Evolutionary conservation across 2,888 invertebrate species (phyloP).

Genomic region (Cephonodes hylas): DNA sequence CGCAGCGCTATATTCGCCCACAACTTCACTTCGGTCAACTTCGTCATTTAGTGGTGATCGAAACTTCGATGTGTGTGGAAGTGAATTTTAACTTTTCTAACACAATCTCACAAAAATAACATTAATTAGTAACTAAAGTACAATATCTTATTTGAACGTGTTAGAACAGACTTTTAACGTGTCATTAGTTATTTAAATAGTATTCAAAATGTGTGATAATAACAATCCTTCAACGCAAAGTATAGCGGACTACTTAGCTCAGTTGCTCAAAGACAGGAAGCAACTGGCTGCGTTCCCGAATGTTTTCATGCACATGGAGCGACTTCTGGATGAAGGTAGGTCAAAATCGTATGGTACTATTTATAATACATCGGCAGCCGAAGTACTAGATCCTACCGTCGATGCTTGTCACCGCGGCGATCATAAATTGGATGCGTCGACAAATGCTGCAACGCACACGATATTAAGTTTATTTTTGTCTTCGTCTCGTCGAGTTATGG

Average conservation of each 20-base stretch:
- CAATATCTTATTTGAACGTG: slow-evolving; percentile 69
- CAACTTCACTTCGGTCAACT: slow-evolving; percentile 79
- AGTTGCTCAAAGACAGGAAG: slow-evolving; percentile 99
- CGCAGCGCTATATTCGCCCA: slow-evolving; percentile 78
- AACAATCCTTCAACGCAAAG: slow-evolving; percentile 92
- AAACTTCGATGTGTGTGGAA: slow-evolving; percentile 79
- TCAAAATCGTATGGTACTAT: slow-evolving; percentile 53
- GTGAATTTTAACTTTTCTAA: slow-evolving; percentile 80
- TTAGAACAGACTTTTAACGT: slow-evolving; percentile 71
- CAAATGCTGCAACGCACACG: slow-evolving; percentile 77
- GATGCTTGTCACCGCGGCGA: slow-evolving; percentile 68
- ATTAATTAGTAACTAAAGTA: slow-evolving; percentile 78
- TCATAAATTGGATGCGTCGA: slow-evolving; percentile 77
- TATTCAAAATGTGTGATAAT: slow-evolving; percentile 80
- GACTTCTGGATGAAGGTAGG: slow-evolving; percentile 99
- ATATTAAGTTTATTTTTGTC: slow-evolving; percentile 81
- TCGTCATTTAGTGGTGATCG: slow-evolving; percentile 79
- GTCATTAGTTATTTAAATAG: slow-evolving; percentile 64
- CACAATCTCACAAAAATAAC: slow-evolving; percentile 78
- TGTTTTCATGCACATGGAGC: slow-evolving; percentile 99
- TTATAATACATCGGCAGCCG: slow-evolving; percentile 48
- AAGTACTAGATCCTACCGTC: slow-evolving; percentile 47
- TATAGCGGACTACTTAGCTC: slow-evolving; percentile 99
- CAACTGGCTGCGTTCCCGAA: slow-evolving; percentile 99
- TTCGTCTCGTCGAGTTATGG: slow-evolving; percentile 79